These are phyloP conservation scores for Melanotaenia duboulayi DNA, from an alignment of 2,113 vertebrate species.

Conservation along the genomic window DNA sequence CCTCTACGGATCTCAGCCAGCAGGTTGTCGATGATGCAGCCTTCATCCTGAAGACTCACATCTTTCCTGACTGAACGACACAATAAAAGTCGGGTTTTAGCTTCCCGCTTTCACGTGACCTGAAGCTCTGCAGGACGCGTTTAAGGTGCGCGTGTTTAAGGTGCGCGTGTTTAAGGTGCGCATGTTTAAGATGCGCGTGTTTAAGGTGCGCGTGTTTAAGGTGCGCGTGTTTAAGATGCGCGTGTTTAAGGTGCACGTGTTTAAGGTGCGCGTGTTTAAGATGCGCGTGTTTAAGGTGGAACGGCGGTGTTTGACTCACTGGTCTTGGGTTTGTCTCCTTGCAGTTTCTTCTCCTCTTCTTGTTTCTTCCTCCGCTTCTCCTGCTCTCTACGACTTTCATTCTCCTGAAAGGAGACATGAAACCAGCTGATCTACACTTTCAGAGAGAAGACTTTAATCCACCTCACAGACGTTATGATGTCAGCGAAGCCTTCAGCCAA, in stretches of 20 bases:
- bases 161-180: neutral
- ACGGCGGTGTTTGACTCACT: slow-evolving; percentile 28
- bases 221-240: too few species aligned
- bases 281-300: slow-evolving; percentile 4
- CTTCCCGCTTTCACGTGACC: neutral
- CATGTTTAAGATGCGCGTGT: too few species aligned
- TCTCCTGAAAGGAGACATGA: slow-evolving; percentile 43
- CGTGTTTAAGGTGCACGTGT: neutral
- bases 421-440: too few species aligned
- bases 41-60: slow-evolving; percentile 6
- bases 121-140: too few species aligned
- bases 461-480: too few species aligned
- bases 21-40: slow-evolving; percentile 65
- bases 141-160: neutral
- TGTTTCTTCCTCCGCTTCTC: slow-evolving; percentile 44
- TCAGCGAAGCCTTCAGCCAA: too few species aligned
- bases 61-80: slow-evolving; percentile 43
- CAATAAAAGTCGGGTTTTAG: neutral
- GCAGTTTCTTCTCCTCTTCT: slow-evolving; percentile 42
- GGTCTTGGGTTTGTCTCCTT: slow-evolving; percentile 32
- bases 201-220: too few species aligned
- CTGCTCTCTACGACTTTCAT: slow-evolving; percentile 23
- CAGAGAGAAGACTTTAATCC: too few species aligned
- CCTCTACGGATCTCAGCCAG: slow-evolving; percentile 62
- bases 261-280: too few species aligned